These are phyloP conservation scores for Caenorhabditis angaria DNA, from an alignment of 2,888 invertebrate genomes.

Conservation along the genomic window DNA sequence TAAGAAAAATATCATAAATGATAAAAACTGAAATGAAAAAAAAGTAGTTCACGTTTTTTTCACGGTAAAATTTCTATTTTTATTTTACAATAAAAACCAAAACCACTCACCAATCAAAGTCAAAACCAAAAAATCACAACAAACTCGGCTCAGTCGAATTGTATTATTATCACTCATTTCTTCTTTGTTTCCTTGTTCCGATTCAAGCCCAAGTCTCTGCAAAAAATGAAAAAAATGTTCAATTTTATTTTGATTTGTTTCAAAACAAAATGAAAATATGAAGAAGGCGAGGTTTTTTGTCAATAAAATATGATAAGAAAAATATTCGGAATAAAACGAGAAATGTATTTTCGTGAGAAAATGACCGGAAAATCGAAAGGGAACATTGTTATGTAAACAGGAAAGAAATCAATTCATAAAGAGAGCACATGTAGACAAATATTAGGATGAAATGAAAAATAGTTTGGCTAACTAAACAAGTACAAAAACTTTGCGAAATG, in stretches of 20 bases:
- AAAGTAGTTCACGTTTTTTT: background rate
- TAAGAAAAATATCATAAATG: too few species aligned
- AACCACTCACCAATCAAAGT: slow-evolving; percentile 55
- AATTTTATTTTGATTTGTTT: too few species aligned
- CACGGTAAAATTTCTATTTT: background rate
- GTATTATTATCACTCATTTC: slow-evolving; percentile 45
- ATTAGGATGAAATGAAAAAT: too few species aligned
- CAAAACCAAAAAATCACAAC: slow-evolving; percentile 70
- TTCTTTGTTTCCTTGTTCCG: background rate
- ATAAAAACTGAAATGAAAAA: slow-evolving; percentile 1
- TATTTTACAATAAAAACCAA: background rate
- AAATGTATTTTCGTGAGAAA: background rate
- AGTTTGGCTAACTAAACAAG: too few species aligned
- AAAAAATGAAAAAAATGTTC: background rate
- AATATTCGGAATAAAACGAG: background rate
- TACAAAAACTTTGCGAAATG: too few species aligned
- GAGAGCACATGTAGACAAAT: too few species aligned
- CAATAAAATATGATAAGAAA: background rate
- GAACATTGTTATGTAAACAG: background rate
- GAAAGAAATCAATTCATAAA: background rate
- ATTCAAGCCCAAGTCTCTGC: slow-evolving; percentile 21
- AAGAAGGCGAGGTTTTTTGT: background rate
- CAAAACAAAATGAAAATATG: background rate
- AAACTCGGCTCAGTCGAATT: slow-evolving; percentile 62
- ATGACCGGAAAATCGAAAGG: background rate